Conservation (phyloP, 2,113 vertebrate genomes). For the Colaptes auratus region DNA sequence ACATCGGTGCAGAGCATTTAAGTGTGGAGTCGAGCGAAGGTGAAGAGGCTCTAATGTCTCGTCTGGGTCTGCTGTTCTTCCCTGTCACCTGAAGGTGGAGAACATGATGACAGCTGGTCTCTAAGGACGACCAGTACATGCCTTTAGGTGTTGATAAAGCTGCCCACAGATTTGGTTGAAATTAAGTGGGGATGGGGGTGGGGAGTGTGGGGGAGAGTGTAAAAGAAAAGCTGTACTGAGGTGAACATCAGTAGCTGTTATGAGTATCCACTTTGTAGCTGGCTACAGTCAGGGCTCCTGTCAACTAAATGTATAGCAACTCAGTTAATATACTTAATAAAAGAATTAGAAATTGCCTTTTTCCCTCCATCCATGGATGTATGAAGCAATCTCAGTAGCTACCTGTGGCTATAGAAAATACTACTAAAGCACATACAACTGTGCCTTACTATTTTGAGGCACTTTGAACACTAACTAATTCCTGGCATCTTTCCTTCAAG, state of each 20-base stretch:
- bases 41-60: rapidly evolving
- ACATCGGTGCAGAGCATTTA: neutral
- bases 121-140: neutral
- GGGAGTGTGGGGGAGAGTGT: neutral
- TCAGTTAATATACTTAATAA: neutral
- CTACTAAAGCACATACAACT: neutral
- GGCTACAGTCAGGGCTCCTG: neutral
- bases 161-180: neutral
- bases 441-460: neutral
- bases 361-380: neutral
- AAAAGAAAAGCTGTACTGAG: neutral
- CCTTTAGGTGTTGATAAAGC: neutral
- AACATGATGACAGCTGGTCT: neutral
- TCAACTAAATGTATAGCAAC: neutral
- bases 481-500: neutral
- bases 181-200: too few relatives aligned
- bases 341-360: neutral
- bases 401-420: neutral
- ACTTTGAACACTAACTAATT: neutral
- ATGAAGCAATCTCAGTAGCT: neutral
- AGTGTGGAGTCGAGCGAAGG: neutral
- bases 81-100: neutral
- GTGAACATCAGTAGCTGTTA: neutral
- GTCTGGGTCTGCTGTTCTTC: neutral
- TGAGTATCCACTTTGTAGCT: rapidly evolving